phyloP scores from a whole-genome alignment of 1,140 invertebrate species.

The Pseudomyrmex flavicornis region DNA sequence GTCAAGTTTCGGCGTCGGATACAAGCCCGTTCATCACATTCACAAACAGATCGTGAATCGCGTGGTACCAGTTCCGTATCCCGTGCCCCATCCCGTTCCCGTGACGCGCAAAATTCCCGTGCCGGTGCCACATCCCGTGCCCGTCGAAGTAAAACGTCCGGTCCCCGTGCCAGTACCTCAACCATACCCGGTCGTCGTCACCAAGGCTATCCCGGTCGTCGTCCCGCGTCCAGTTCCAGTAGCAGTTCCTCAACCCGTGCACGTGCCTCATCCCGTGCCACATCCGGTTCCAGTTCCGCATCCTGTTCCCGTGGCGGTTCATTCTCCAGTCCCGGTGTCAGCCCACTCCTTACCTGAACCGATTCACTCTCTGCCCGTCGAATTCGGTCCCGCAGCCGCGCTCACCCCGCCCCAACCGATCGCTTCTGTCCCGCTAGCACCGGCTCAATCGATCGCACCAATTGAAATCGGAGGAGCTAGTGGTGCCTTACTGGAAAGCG shows the following conservation, averaged over 20 bases:
- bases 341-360: neutral
- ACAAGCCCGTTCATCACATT: neutral
- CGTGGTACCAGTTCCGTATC: slow-evolving; percentile 44
- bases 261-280: slow-evolving; percentile 78
- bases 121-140: slow-evolving; percentile 78
- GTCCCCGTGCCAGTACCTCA: slow-evolving; percentile 55
- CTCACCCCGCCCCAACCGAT: neutral
- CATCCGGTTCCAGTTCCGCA: slow-evolving; percentile 57
- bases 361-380: no score
- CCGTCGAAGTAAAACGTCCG: slow-evolving; percentile 76
- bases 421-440: neutral
- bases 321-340: slow-evolving; percentile 72
- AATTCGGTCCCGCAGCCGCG: no score
- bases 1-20: neutral
- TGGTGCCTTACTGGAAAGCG: neutral
- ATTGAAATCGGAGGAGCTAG: neutral
- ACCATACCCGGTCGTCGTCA: neutral
- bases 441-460: neutral
- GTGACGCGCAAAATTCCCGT: slow-evolving; percentile 66
- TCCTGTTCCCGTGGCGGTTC: neutral
- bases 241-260: slow-evolving; percentile 58
- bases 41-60: slow-evolving; percentile 42
- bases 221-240: slow-evolving; percentile 48
- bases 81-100: slow-evolving; percentile 36
- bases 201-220: slow-evolving; percentile 14